Evolutionary conservation across 1,140 invertebrate genomes (phyloP).

Genomic region (Andrena cerasifolii): DNA sequence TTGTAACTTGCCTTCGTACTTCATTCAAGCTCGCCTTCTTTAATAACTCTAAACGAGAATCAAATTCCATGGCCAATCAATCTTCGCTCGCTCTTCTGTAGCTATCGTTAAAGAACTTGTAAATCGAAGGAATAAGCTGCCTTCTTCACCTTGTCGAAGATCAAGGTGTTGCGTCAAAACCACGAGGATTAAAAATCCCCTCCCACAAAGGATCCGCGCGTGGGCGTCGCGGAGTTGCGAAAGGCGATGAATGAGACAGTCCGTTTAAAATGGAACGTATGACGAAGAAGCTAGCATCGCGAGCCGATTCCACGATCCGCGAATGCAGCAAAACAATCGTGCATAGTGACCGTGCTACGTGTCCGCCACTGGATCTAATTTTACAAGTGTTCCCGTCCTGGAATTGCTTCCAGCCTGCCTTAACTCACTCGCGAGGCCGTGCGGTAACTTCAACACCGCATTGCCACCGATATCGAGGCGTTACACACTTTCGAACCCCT

Average conservation of each 20-base stretch:
- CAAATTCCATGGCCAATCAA: too few relatives aligned
- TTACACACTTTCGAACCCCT: too few relatives aligned
- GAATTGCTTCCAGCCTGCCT: neutral
- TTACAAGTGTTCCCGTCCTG: neutral
- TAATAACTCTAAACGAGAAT: too few relatives aligned
- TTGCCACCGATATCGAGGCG: too few relatives aligned
- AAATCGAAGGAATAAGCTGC: too few relatives aligned
- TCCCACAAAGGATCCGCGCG: neutral
- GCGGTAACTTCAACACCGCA: too few relatives aligned
- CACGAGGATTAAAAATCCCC: constrained; percentile 16
- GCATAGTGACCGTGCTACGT: constrained; percentile 23
- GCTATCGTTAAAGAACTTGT: too few relatives aligned
- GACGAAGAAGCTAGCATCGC: constrained; percentile 42
- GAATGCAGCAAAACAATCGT: constrained; percentile 52
- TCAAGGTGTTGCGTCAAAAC: constrained; percentile 22
- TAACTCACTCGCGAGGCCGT: too few relatives aligned
- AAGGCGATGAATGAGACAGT: constrained; percentile 55
- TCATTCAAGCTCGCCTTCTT: too few relatives aligned
- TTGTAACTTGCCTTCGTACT: too few relatives aligned
- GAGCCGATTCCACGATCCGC: constrained; percentile 16
- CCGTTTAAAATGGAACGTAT: constrained; percentile 58
- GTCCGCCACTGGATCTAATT: constrained; percentile 36
- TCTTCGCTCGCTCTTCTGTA: too few relatives aligned
- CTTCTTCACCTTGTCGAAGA: constrained; percentile 32
- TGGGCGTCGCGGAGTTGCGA: constrained; percentile 19